Evolutionary conservation across 1,140 invertebrate genomes (phyloP).

Genomic region (Hirudo medicinalis): DNA sequence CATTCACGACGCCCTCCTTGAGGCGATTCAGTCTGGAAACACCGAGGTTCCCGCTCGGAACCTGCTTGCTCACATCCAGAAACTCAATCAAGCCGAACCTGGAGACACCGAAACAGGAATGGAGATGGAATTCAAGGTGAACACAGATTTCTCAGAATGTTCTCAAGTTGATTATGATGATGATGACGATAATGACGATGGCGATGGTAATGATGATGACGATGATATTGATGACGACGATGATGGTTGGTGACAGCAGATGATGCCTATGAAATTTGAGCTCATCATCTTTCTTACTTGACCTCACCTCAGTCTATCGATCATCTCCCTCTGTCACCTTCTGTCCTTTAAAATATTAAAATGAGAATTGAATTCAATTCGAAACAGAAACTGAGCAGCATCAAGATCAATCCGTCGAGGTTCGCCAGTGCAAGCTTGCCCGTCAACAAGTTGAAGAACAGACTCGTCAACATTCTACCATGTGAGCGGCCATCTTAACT

Average conservation of each 20-base stretch:
- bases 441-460: conserved; percentile 95
- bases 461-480: conserved; percentile 89
- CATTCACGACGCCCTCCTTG: conserved; percentile 80
- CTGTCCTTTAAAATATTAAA: not conserved
- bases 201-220: conserved; percentile 19
- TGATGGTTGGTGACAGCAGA: no score
- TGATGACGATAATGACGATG: conserved; percentile 22
- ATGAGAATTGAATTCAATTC: conserved; percentile 1
- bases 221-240: conserved; percentile 23
- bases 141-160: not conserved
- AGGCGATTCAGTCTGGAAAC: conserved; percentile 85
- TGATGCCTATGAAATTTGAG: no score
- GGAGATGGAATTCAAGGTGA: conserved; percentile 89
- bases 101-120: conserved; percentile 63
- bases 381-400: conserved; percentile 68
- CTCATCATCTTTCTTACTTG: no score
- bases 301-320: no score
- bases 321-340: no score
- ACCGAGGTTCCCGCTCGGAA: conserved; percentile 85
- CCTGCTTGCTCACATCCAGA: conserved; percentile 83
- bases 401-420: conserved; percentile 80
- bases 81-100: conserved; percentile 47
- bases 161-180: conserved; percentile 20
- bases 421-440: conserved; percentile 90
- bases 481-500: conserved; percentile 46